Base-by-base conservation (phyloP, 2,113 vertebrate genomes). In the Ictidomys tridecemlineatus region DNA sequence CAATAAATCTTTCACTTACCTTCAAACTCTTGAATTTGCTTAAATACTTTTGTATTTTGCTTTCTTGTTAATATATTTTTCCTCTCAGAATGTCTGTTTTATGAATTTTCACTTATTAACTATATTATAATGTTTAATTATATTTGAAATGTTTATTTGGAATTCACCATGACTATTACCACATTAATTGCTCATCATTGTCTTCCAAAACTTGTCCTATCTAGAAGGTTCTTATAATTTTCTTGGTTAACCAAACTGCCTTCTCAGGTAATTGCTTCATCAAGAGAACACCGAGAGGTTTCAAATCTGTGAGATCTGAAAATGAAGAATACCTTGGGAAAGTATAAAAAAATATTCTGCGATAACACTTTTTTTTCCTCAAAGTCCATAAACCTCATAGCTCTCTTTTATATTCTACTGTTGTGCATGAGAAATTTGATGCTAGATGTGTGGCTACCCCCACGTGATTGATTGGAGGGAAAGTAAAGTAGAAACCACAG, bases 221-320 rank as follows among this genome's bases (percentile, higher is more conserved):
- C 56, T 63, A 86, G 22, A 77, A 26, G 91, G 42, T 45, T 90
- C 37, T 26, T 5, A 30, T 39, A 85, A 65, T 56, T 48, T 76
- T 91, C 48, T 88, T 78, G 77, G 42, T 65, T 86, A 61, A 82
- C 4, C 53, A 72, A 18, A 61, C 18, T 16, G 5, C 17, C 70
- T 94, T 73, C 53, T 95, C 53, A n/a, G 72, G n/a, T 79, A 79
- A 84, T 84, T 73, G 14, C 53, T 89, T 73, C 9, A 87, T 28
- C 53, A 42, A 79, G 5, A 94, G 65, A 28, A 32, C 11, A 28
- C 58, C 39, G 30, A 83, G 13, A 72, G 18, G n/a, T 53, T 96
- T 79, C 42, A 1, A 70, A 83, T 87, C 18, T 76, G 51, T 85
- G 39, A 80, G 10, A 61, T 67, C 11, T 74, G 37, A 79, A 91